Percentiles rank a stretch among this genome's conserved stretches.
phyloP scores from a whole-genome alignment of 2,797 vertebrate species.

The Craterocephalus amniculus region DNA sequence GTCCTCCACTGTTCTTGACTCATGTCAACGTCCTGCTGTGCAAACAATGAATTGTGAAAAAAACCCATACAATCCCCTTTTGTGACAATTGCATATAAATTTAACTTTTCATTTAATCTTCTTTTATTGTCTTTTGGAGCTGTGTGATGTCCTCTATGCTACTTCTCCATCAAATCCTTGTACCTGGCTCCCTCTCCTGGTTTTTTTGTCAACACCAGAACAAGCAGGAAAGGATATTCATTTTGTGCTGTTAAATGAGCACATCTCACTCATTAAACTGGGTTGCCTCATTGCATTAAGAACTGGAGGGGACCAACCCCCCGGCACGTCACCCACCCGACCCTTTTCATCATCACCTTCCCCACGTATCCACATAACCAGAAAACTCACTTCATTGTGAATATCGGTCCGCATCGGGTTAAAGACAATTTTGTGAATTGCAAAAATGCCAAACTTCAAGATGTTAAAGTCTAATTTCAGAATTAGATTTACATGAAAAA shows the following conservation, averaged over 20 bases:
- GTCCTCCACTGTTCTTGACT: not conserved
- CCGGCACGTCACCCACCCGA: no score
- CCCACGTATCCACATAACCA: rapidly evolving
- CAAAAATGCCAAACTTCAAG: not conserved
- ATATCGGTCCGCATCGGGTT: not conserved
- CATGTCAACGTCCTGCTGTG: conserved; percentile 4
- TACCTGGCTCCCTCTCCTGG: conserved; percentile 85
- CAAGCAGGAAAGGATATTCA: not conserved
- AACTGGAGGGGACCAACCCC: no score
- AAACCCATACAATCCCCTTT: rapidly evolving
- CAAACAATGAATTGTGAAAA: not conserved
- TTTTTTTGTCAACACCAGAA: conserved; percentile 40
- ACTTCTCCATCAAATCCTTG: conserved; percentile 61
- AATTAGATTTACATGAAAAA: no score
- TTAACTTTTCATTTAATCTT: no score
- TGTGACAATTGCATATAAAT: not conserved
- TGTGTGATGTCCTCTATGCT: conserved; percentile 25
- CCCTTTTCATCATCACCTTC: not conserved
- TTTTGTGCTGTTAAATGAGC: conserved; percentile 2
- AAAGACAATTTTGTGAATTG: not conserved
- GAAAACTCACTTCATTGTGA: not conserved
- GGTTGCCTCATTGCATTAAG: not conserved
- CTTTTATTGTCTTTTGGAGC: conserved; percentile 30
- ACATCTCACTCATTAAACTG: not conserved
- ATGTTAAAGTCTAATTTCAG: not conserved